These are phyloP conservation scores for Dolichallabes microphthalmus DNA, from an alignment of 2,113 vertebrate species.

Conservation along the genomic window DNA sequence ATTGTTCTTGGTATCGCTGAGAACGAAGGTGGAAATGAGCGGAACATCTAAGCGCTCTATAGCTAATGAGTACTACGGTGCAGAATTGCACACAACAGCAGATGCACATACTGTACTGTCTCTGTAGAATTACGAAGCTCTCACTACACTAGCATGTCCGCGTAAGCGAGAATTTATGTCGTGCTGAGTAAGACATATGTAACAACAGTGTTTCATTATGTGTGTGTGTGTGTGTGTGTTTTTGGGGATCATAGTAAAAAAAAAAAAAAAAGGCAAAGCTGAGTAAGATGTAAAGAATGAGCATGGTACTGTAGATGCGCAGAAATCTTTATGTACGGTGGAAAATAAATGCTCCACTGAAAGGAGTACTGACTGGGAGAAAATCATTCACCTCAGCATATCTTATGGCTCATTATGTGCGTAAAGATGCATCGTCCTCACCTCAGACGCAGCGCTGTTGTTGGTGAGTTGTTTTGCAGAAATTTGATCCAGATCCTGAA, in stretches of 20 bases:
- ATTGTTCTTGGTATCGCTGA: conserved; percentile 16
- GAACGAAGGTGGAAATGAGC: conserved; percentile 12
- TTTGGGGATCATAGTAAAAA: neutral
- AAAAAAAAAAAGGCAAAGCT: neutral
- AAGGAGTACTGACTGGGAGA: conserved; percentile 16
- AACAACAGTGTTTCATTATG: conserved; percentile 30
- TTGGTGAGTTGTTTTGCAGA: neutral
- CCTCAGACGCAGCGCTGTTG: neutral
- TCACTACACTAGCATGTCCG: neutral
- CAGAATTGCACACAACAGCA: conserved; percentile 3
- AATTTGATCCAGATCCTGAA: neutral
- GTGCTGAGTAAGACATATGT: conserved; percentile 29
- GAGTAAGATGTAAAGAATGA: conserved; percentile 23
- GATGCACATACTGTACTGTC: neutral
- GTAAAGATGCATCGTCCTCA: conserved; percentile 30
- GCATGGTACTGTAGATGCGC: neutral
- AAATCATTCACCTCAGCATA: conserved; percentile 42
- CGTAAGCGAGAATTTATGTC: conserved; percentile 21
- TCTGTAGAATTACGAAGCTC: neutral
- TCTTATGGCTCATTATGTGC: conserved; percentile 29
- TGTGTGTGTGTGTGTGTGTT: neutral
- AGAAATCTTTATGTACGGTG: neutral
- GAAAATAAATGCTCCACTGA: conserved; percentile 42
- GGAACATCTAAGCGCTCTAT: conserved; percentile 23
- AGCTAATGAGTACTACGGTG: conserved; percentile 1